phyloP scores from a whole-genome alignment of 1,140 invertebrate genomes.

The Drosophila biarmipes region DNA sequence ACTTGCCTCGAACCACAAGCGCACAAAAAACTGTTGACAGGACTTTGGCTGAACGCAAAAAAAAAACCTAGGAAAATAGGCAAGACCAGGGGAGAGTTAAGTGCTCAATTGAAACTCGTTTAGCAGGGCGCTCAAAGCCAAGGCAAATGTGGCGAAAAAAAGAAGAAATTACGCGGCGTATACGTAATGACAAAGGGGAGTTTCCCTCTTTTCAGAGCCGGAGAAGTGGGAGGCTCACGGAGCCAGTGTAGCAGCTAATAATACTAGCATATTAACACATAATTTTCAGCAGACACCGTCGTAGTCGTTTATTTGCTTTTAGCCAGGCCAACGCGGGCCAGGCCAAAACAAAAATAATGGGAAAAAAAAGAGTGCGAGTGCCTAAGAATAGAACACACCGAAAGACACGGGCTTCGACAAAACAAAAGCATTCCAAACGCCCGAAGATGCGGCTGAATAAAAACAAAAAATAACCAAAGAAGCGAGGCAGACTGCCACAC shows the following conservation, averaged over 20 bases:
- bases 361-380: conserved; percentile 32
- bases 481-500: conserved; percentile 46
- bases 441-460: conserved; percentile 51
- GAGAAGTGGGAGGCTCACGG: conserved; percentile 1
- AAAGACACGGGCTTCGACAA: conserved; percentile 13
- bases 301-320: conserved; percentile 58
- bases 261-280: conserved; percentile 81
- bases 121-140: conserved; percentile 51
- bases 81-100: conserved; percentile 25
- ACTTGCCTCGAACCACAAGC: conserved; percentile 21
- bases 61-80: conserved; percentile 6
- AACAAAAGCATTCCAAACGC: conserved; percentile 76
- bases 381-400: conserved; percentile 36
- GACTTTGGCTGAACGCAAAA: conserved; percentile 13
- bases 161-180: conserved; percentile 48
- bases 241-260: conserved; percentile 75
- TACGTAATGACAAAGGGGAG: conserved; percentile 58
- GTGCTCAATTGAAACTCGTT: conserved; percentile 62
- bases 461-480: conserved; percentile 16
- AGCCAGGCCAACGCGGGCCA: conserved; percentile 50
- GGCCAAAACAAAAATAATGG: conserved; percentile 44
- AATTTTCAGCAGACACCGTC: conserved; percentile 65
- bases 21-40: conserved; percentile 38
- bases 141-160: conserved; percentile 12
- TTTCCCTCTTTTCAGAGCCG: not conserved